Evolutionary conservation across 1,140 invertebrate species (phyloP), one percentile per base, ranked within the genome.

Genomic region (Vollenhovia emeryi): DNA sequence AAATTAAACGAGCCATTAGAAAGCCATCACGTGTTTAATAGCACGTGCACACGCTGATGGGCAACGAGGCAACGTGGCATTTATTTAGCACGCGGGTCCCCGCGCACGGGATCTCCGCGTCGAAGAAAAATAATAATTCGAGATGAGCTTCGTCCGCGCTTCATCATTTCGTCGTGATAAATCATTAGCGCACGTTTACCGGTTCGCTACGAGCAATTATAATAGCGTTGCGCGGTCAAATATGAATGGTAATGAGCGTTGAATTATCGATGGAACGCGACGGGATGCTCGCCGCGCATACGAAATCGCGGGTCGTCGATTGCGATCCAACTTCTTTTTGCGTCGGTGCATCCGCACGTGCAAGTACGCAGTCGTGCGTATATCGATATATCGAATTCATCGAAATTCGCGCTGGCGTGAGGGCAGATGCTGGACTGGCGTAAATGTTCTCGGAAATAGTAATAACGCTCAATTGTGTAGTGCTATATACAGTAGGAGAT

Each of bases 181-280:
- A 64, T 64, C 75, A 27, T 30, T 48, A 48, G 52, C 59, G 40
- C 40, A 33, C 57, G 57, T 64, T 48, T 48, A 48, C 30, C 36
- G 18, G 9, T 11, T 33, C 30, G 62, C 24, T 40, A 55, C 30
- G 21, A 71, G 33, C 36, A 24, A 73, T 80, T 79, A 89, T 86
- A 86, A 85, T 78, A 74, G 74, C 88, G 40, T 82, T 59, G 71
- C 80, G 57, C 62, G 64, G 30, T 55, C 76, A 78, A 91, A 87
- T 90, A 88, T 87, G 84, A 91, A 87, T 91, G 84, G 89, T 86
- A 91, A 90, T 86, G 76, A 87, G 55, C 84, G 57, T 84, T 83
- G 86, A 80, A 91, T 88, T 82, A 80, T 84, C 79, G 83, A 85
- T 79, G n/a, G 71, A 45, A 85, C 43, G 74, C 87, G 87, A 62